These are phyloP conservation scores for Uria aalge DNA, from an alignment of 2,113 vertebrate species.

Conservation along the genomic window DNA sequence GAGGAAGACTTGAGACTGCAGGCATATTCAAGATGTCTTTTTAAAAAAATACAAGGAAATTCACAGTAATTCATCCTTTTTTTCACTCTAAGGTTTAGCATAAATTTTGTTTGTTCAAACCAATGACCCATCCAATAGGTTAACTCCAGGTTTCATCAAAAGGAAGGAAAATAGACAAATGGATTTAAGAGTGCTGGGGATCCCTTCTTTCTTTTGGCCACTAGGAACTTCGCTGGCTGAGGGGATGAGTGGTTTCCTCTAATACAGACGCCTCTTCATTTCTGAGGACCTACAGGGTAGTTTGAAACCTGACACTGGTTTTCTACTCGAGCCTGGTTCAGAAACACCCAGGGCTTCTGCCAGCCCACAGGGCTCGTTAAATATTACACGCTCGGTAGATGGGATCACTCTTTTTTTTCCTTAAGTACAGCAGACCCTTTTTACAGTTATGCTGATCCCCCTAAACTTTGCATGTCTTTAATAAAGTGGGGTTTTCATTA, in stretches of 20 bases:
- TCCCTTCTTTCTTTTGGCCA: background rate
- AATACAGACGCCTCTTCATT: conserved; percentile 38
- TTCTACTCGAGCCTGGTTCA: background rate
- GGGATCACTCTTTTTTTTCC: background rate
- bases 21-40: background rate
- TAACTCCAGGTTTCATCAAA: background rate
- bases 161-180: background rate
- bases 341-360: background rate
- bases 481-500: background rate
- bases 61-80: background rate
- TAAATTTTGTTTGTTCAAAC: background rate
- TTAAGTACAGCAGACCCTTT: background rate
- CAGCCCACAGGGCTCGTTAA: conserved; percentile 15
- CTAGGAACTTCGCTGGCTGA: background rate
- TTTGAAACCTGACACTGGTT: conserved; percentile 19
- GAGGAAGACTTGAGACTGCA: background rate
- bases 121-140: background rate
- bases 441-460: background rate
- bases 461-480: background rate
- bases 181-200: background rate
- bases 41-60: background rate
- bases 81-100: background rate
- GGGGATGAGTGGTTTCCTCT: background rate
- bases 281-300: conserved; percentile 40
- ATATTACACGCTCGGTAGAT: background rate